phyloP scores from a whole-genome alignment of 1,140 invertebrate species.

The Aradophagus sp. region DNA sequence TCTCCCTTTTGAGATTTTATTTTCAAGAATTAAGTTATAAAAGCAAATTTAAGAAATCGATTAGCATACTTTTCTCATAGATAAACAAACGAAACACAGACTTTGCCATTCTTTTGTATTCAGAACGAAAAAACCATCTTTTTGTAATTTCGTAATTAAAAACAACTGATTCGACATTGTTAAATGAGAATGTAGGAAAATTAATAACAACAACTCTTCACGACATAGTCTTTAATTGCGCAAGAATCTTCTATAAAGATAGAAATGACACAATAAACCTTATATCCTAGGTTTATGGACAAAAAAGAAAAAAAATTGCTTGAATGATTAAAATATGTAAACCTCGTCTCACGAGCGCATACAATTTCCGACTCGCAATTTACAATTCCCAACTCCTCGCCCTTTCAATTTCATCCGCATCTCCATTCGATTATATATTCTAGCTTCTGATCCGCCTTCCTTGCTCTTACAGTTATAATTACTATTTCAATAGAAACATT shows the following conservation, averaged over 20 bases:
- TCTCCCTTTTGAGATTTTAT: too few relatives aligned
- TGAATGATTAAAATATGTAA: constrained; percentile 25
- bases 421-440: constrained; percentile 7
- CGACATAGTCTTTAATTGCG: constrained; percentile 41
- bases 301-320: constrained; percentile 26
- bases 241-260: constrained; percentile 47
- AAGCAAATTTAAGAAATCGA: too few relatives aligned
- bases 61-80: too few relatives aligned
- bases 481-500: constrained; percentile 44
- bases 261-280: constrained; percentile 51
- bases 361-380: constrained; percentile 11
- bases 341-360: constrained; percentile 15
- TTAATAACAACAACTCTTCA: constrained; percentile 10
- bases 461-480: constrained; percentile 7
- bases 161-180: not conserved
- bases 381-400: constrained; percentile 7
- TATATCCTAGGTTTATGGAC: constrained; percentile 20
- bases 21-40: too few relatives aligned
- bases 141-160: too few relatives aligned
- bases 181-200: constrained; percentile 2
- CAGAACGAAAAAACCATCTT: too few relatives aligned
- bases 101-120: too few relatives aligned
- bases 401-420: constrained; percentile 1
- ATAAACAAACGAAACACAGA: too few relatives aligned
- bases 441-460: not conserved